Percentiles rank a stretch among this genome's conserved stretches.
phyloP scores from a whole-genome alignment of 2,888 invertebrate genomes.

The Auanema sp. region DNA sequence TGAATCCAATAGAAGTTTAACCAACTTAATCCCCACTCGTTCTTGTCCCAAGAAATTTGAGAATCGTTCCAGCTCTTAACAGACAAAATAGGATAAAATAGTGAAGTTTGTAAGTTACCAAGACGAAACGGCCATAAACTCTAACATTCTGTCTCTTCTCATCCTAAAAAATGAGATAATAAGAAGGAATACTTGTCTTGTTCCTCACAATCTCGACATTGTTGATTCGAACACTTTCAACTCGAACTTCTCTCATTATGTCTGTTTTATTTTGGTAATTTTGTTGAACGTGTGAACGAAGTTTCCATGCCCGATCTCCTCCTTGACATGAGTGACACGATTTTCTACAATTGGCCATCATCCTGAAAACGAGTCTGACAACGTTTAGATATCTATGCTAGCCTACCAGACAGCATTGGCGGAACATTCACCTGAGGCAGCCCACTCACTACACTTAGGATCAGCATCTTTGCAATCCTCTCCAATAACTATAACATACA shows the following conservation, averaged over 20 bases:
- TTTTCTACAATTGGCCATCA: conserved; percentile 64
- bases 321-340: conserved; percentile 64
- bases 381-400: not conserved
- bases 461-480: conserved; percentile 60
- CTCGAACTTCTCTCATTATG: conserved; percentile 44
- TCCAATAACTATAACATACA: not conserved
- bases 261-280: conserved; percentile 53
- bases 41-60: conserved; percentile 61
- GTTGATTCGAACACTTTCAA: conserved; percentile 61
- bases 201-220: conserved; percentile 56
- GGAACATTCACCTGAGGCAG: conserved; percentile 62
- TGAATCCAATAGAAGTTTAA: conserved; percentile 65
- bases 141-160: conserved; percentile 58
- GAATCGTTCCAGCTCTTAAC: conserved; percentile 62
- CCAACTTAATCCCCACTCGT: conserved; percentile 64
- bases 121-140: conserved; percentile 59
- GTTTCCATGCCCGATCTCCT: conserved; percentile 63
- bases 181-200: not conserved
- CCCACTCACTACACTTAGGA: conserved; percentile 62
- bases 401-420: conserved; percentile 63
- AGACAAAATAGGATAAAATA: not conserved
- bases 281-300: conserved; percentile 56
- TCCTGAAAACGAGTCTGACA: conserved; percentile 38
- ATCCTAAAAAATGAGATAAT: conserved; percentile 43
- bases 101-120: conserved; percentile 33